Evolutionary conservation across 2,113 vertebrate genomes (phyloP).

Genomic region (Pituophis catenifer): DNA sequence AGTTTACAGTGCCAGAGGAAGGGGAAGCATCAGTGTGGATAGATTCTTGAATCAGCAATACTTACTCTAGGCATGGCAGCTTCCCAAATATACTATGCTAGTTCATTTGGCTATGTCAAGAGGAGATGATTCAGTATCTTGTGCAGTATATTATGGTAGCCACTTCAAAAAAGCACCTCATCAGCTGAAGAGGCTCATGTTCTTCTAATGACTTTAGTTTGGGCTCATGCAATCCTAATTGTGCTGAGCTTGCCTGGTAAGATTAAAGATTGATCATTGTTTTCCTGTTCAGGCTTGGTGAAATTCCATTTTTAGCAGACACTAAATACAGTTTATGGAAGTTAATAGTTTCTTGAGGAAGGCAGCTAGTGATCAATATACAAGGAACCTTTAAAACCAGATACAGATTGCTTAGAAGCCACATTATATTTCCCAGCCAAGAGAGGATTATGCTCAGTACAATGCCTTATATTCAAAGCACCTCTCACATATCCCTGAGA

Average conservation of each 20-base stretch:
- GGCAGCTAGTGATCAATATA: not conserved
- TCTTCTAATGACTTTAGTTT: not conserved
- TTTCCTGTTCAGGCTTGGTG: not conserved
- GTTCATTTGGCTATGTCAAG: not conserved
- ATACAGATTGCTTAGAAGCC: not conserved
- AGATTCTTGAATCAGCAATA: not conserved
- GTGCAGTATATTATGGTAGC: not conserved
- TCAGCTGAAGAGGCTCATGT: not conserved
- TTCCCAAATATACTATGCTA: not conserved
- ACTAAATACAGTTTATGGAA: not conserved
- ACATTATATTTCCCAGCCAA: not conserved
- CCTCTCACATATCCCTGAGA: not conserved
- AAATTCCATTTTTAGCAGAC: not conserved
- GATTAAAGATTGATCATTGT: not conserved
- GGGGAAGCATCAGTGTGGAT: not conserved
- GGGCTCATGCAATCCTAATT: not conserved
- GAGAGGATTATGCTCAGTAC: not conserved
- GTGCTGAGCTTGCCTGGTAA: not conserved
- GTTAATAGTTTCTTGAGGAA: not conserved
- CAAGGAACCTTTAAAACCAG: rapidly evolving
- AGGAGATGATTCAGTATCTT: not conserved
- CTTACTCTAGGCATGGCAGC: not conserved
- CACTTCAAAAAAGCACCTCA: not conserved
- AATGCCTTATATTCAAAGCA: not conserved
- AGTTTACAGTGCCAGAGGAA: not conserved